Evolutionary conservation across 2,797 vertebrate species (phyloP).

Genomic region (Mastacembelus armatus): DNA sequence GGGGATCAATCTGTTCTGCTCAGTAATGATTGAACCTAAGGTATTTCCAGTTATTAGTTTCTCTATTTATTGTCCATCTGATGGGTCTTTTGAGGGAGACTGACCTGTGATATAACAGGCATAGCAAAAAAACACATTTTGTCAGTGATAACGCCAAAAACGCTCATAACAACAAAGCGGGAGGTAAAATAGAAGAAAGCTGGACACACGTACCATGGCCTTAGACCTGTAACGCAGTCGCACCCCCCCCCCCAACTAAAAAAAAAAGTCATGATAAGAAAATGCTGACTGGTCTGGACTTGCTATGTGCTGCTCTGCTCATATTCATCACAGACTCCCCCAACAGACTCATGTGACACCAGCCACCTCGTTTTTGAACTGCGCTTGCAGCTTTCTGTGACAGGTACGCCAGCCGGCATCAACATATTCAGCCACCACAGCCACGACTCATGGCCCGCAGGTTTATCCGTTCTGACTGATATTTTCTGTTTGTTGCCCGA

Average conservation of each 20-base stretch:
- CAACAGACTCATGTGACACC: constrained; percentile 75
- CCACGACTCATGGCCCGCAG: constrained; percentile 63
- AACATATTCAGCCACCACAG: constrained; percentile 65
- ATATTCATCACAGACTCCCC: constrained; percentile 47
- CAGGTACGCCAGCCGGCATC: constrained; percentile 81
- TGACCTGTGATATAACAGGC: too few relatives aligned
- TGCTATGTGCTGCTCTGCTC: constrained; percentile 48
- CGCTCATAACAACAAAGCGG: too few relatives aligned
- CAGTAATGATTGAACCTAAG: too few relatives aligned
- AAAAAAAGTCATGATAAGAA: constrained; percentile 23
- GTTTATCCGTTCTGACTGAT: constrained; percentile 78
- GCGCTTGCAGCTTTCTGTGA: constrained; percentile 77
- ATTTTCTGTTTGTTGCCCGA: constrained; percentile 84
- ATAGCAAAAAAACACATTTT: too few relatives aligned
- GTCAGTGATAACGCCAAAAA: too few relatives aligned
- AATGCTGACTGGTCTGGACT: constrained; percentile 58
- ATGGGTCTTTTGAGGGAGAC: too few relatives aligned
- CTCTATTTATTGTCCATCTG: too few relatives aligned
- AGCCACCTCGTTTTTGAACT: constrained; percentile 76
- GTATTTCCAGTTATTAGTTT: too few relatives aligned
- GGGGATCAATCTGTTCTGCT: too few relatives aligned
- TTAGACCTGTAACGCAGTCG: background rate
- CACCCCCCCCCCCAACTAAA: background rate
- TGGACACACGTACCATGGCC: too few relatives aligned
- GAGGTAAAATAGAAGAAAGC: background rate